Percentiles rank a stretch among this genome's conserved stretches.
phyloP scores from a whole-genome alignment of 37 sponge, comb jelly and placozoan genomes.

The Beroe forskalii region DNA sequence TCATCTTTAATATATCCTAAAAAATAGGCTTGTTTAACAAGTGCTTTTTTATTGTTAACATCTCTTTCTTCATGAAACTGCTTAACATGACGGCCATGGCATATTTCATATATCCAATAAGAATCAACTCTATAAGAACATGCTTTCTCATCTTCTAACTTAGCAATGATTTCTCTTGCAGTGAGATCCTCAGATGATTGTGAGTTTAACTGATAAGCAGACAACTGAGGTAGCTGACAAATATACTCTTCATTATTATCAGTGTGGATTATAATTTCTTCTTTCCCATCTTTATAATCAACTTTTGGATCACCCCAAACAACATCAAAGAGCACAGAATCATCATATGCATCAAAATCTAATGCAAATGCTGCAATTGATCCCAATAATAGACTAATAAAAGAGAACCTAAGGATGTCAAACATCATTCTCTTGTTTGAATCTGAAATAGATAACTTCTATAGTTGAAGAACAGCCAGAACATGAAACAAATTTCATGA shows the following conservation, averaged over 20 bases:
- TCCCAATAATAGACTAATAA: background rate
- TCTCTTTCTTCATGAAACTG: conserved; percentile 63
- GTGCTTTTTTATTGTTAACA: conserved; percentile 19
- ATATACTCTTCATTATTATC: conserved; percentile 58
- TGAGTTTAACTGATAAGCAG: background rate
- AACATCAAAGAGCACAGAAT: conserved; percentile 40
- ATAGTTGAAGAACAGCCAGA: conserved; percentile 32
- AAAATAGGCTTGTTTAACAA: conserved; percentile 26
- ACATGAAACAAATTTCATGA: conserved; percentile 5
- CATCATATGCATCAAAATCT: conserved; percentile 27
- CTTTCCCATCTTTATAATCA: conserved; percentile 25
- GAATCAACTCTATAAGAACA: conserved; percentile 64
- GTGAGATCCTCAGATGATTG: background rate
- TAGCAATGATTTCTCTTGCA: conserved; percentile 31
- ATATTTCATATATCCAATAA: conserved; percentile 59
- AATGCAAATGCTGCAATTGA: background rate
- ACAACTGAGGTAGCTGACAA: conserved; percentile 41
- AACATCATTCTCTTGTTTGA: background rate
- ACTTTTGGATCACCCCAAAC: conserved; percentile 59
- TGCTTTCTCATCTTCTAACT: conserved; percentile 9
- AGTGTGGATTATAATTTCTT: conserved; percentile 32
- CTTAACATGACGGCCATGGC: conserved; percentile 47
- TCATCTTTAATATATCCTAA: conserved; percentile 11
- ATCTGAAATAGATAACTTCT: conserved; percentile 1
- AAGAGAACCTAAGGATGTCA: background rate